A percentile compares a stretch with the other conserved stretches of the same genome.
These are phyloP conservation scores for Acromyrmex heyeri DNA, from an alignment of 1,140 invertebrate genomes.

Conservation along the genomic window DNA sequence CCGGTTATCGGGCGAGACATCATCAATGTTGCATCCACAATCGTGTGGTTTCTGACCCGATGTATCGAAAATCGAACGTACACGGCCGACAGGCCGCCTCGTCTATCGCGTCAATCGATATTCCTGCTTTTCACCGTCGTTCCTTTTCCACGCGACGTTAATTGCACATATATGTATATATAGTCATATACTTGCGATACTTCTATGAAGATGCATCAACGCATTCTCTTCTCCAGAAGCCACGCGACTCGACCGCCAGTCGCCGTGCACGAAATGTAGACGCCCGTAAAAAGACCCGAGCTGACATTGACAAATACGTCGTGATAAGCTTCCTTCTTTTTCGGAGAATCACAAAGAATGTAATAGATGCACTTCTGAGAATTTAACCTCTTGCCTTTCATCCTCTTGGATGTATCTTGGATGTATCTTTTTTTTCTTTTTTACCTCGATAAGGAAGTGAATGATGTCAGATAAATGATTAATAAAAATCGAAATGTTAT, in stretches of 20 bases:
- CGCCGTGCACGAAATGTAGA: not conserved
- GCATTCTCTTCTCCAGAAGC: not conserved
- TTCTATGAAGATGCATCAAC: not conserved
- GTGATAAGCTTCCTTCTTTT: slow-evolving; percentile 13
- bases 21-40: slow-evolving; percentile 52
- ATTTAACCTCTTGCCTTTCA: not conserved
- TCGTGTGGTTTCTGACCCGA: slow-evolving; percentile 43
- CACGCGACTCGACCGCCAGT: not conserved
- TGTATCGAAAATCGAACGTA: slow-evolving; percentile 53
- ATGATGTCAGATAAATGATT: not conserved
- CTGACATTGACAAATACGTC: slow-evolving; percentile 35
- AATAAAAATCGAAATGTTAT: not conserved
- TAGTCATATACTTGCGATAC: no score
- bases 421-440: not conserved
- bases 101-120: slow-evolving; percentile 44
- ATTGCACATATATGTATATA: not conserved
- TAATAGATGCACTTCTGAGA: not conserved
- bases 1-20: slow-evolving; percentile 56
- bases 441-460: not conserved
- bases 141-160: slow-evolving; percentile 41
- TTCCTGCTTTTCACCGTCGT: slow-evolving; percentile 20
- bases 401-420: not conserved
- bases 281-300: not conserved
- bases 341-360: not conserved
- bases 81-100: not conserved